Conservation (phyloP, 2,113 vertebrate species). For the Barnardius zonarius region DNA sequence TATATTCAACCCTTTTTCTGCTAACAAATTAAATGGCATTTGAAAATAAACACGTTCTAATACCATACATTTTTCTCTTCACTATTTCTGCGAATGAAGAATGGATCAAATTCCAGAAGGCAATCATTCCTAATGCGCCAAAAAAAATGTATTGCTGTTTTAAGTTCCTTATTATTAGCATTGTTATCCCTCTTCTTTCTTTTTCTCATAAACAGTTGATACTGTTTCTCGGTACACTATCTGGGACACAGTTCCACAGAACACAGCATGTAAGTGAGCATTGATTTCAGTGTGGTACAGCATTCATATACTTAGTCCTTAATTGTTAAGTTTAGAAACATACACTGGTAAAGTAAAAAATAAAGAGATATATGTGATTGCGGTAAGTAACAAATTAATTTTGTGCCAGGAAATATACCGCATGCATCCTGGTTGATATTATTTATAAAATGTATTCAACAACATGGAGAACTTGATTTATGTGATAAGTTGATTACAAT, state of each 20-base stretch:
- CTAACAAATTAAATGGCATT: not conserved
- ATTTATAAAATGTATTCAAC: slow-evolving; percentile 18
- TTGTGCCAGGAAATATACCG: not conserved
- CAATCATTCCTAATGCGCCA: not conserved
- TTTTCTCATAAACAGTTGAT: not conserved
- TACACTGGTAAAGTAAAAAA: not conserved
- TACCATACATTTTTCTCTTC: not conserved
- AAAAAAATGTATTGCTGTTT: not conserved
- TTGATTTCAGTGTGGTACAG: not conserved
- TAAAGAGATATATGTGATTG: not conserved
- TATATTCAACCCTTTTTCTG: not conserved
- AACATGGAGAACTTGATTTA: slow-evolving; percentile 30
- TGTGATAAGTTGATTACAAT: slow-evolving; percentile 38
- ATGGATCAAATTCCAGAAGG: not conserved
- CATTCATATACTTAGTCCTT: not conserved
- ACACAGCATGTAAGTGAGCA: not conserved
- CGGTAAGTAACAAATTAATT: not conserved
- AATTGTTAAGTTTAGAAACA: not conserved
- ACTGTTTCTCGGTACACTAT: not conserved
- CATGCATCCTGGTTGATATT: not conserved
- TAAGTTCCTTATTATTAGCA: not conserved
- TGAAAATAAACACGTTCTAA: not conserved
- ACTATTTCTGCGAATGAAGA: not conserved
- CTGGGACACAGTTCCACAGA: not conserved
- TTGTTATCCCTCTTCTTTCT: not conserved